A percentile compares a stretch with the other conserved stretches of the same genome.
phyloP scores from a whole-genome alignment of 1,140 invertebrate genomes.

The Anoplophora glabripennis region DNA sequence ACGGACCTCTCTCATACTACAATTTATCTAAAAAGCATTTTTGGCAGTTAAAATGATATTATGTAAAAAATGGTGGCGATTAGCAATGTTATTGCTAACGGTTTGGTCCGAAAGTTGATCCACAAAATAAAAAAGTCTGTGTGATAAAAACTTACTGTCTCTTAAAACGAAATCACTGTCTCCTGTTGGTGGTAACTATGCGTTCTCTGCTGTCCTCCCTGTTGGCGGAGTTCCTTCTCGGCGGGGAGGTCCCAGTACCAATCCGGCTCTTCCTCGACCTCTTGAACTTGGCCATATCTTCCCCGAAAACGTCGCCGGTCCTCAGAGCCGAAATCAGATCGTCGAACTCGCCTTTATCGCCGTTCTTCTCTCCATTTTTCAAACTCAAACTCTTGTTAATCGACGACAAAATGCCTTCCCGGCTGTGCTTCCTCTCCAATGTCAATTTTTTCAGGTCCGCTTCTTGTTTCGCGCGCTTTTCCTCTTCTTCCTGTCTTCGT shows the following conservation, averaged over 20 bases:
- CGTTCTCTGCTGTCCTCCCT: slow-evolving; percentile 71
- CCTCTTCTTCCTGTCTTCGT: slow-evolving; percentile 85
- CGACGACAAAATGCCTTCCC: slow-evolving; percentile 55
- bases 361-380: slow-evolving; percentile 42
- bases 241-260: slow-evolving; percentile 60
- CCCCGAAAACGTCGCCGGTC: slow-evolving; percentile 95
- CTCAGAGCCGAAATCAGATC: slow-evolving; percentile 93
- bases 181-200: slow-evolving; percentile 45
- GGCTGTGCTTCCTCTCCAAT: slow-evolving; percentile 78
- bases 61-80: too few relatives aligned
- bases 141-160: too few relatives aligned
- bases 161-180: slow-evolving; percentile 36
- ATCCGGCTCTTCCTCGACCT: slow-evolving; percentile 66
- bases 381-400: slow-evolving; percentile 51
- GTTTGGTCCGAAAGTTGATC: too few relatives aligned
- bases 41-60: too few relatives aligned
- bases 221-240: slow-evolving; percentile 59
- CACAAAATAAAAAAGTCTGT: too few relatives aligned
- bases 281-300: slow-evolving; percentile 92
- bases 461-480: slow-evolving; percentile 85
- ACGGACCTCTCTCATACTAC: too few relatives aligned
- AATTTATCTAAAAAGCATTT: too few relatives aligned
- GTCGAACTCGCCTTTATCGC: slow-evolving; percentile 89
- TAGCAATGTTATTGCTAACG: too few relatives aligned
- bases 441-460: slow-evolving; percentile 85